Conservation (phyloP, 1,140 invertebrate species). For the Olivierus martensii region DNA sequence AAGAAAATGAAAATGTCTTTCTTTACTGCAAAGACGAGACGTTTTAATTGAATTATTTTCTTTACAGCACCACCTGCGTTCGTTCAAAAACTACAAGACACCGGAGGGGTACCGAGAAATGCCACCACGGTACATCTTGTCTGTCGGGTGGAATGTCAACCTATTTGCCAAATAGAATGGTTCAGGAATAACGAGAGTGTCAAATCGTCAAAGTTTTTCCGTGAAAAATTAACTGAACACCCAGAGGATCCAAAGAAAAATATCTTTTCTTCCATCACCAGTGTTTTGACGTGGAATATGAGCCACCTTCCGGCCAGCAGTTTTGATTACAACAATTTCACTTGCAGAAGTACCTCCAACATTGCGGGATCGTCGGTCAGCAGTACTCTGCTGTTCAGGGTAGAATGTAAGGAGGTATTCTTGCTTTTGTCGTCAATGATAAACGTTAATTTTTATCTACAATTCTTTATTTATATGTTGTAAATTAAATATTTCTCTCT, state of each 20-base stretch:
- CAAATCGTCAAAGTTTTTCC: slow-evolving; percentile 8
- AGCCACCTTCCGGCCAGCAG: slow-evolving; percentile 25
- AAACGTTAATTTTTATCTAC: no score
- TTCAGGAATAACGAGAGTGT: slow-evolving; percentile 42
- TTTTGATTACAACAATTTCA: slow-evolving; percentile 67
- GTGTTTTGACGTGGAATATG: slow-evolving; percentile 67
- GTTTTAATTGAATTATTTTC: slow-evolving; percentile 16
- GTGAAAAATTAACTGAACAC: slow-evolving; percentile 5
- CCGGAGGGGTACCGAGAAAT: slow-evolving; percentile 54
- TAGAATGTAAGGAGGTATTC: slow-evolving; percentile 60
- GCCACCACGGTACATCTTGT: slow-evolving; percentile 58
- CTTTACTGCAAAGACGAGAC: no score
- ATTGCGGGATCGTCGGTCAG: slow-evolving; percentile 51
- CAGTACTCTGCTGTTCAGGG: slow-evolving; percentile 62
- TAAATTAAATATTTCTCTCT: no score
- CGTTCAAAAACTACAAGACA: slow-evolving; percentile 60
- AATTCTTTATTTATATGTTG: no score
- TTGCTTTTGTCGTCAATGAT: background rate
- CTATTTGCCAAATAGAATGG: slow-evolving; percentile 68
- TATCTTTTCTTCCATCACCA: slow-evolving; percentile 73
- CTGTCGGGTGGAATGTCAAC: slow-evolving; percentile 76
- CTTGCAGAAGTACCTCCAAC: slow-evolving; percentile 62
- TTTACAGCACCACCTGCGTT: slow-evolving; percentile 64
- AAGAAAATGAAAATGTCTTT: no score
- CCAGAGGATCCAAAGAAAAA: slow-evolving; percentile 40